Conservation (phyloP, 2,888 invertebrate species). For the Lacanobia wlatinum region DNA sequence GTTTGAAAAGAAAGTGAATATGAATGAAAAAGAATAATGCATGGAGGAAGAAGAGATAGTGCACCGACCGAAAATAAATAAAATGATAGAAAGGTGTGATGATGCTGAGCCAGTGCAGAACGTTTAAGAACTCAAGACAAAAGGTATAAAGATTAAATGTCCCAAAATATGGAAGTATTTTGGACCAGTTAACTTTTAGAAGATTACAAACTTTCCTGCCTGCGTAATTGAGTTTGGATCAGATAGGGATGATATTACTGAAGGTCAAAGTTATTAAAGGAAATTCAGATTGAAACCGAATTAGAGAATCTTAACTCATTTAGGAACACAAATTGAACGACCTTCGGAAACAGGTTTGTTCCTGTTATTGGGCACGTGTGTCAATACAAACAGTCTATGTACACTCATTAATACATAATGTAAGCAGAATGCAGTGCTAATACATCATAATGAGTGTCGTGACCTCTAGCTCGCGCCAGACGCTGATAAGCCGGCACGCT, state of each 20-base stretch:
- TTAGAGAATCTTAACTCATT: constrained; percentile 18
- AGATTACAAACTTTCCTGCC: constrained; percentile 28
- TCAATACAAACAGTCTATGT: constrained; percentile 21
- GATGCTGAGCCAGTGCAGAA: neutral
- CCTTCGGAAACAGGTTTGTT: constrained; percentile 30
- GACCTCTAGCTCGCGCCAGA: constrained; percentile 54
- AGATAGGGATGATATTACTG: constrained; percentile 1
- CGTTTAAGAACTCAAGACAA: neutral
- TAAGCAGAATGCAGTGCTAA: constrained; percentile 19
- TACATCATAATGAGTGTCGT: constrained; percentile 26
- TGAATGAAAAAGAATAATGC: too few relatives aligned
- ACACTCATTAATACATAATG: constrained; percentile 21
- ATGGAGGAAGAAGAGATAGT: too few relatives aligned
- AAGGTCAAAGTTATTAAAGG: constrained; percentile 17
- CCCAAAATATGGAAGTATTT: neutral
- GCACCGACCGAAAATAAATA: neutral
- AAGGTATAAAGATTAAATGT: constrained; percentile 2
- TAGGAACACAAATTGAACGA: neutral
- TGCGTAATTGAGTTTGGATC: constrained; percentile 31
- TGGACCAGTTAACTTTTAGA: constrained; percentile 20
- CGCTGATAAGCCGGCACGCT: constrained; percentile 52
- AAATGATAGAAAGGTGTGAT: neutral
- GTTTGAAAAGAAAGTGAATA: too few relatives aligned
- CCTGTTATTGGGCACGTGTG: constrained; percentile 32
- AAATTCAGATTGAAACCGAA: constrained; percentile 27